Percentiles rank a stretch among this genome's conserved stretches.
These are phyloP conservation scores for Callocephalon fimbriatum DNA, from an alignment of 2,113 vertebrate species.

Conservation along the genomic window DNA sequence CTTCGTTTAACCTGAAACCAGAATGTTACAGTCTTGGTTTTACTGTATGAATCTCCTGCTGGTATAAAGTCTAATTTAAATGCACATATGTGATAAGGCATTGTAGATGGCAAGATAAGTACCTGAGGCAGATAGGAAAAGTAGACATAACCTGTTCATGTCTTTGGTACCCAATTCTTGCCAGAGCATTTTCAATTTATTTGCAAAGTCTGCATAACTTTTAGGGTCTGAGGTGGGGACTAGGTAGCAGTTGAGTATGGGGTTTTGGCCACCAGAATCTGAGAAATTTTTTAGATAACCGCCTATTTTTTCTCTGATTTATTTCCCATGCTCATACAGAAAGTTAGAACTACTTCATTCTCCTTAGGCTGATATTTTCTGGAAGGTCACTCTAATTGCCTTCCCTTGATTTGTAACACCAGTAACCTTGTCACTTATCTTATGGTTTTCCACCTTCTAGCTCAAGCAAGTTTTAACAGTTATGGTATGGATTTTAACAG, in stretches of 20 bases:
- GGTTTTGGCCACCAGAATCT: background rate
- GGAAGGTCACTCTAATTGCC: background rate
- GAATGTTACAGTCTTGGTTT: background rate
- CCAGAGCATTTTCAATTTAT: background rate
- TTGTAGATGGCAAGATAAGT: background rate
- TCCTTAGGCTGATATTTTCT: background rate
- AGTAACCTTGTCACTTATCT: background rate
- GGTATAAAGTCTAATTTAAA: background rate
- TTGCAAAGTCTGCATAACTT: background rate
- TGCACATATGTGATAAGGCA: background rate
- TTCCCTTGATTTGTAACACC: background rate
- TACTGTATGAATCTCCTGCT: background rate
- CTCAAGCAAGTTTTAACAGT: background rate
- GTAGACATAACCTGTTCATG: background rate
- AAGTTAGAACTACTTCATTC: background rate
- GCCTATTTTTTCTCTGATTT: background rate
- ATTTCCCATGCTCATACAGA: background rate
- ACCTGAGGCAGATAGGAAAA: background rate
- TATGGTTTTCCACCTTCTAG: background rate
- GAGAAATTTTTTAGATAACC: background rate
- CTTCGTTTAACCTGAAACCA: background rate
- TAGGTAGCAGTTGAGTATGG: background rate
- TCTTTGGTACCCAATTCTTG: background rate
- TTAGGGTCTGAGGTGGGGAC: fast-evolving
- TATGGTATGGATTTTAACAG: background rate